Evolutionary conservation across 1,140 invertebrate genomes (phyloP), one percentile per base, ranked within the genome.

Genomic region (Argopecten irradians): DNA sequence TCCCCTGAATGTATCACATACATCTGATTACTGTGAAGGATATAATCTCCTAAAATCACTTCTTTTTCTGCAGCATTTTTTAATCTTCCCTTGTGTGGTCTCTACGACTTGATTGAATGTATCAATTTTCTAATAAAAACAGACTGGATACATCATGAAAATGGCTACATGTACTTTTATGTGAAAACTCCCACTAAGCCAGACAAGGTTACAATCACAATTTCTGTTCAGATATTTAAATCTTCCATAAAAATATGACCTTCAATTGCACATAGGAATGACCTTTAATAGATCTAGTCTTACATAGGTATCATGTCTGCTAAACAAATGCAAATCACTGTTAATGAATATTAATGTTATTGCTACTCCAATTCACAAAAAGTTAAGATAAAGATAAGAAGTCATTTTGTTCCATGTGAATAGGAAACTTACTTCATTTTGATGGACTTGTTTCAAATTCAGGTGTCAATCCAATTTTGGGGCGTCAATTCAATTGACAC

Each of bases 111-210:
- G 9, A 46, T 46, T 1, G 9, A 19, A 46, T 11, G 43, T 46
- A 19, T 46, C 43, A 46, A 46, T 19, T 46, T 46, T 46, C 9
- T 46, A 46, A 46, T 46, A 2, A 46, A 71, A 71, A 71, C n/a
- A 28, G 55, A 71, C 1, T 28, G 8, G 55, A 5, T 39, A 39
- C n/a, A n/a, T 16, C 1, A 5, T 71, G 55, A n/a, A 71, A 71
- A 71, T 28, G 55, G n/a, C 28, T 28, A 71, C 55, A 71, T 71
- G 55, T 71, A 71, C 55, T 71, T 71, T 71, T 71, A n/a, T 55
- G 28, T 3, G 55, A 71, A 28, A n/a, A 71, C n/a, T 71, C 5
- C 55, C 55, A n/a, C 5, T 71, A 71, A n/a, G 8, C 5, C 11
- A 71, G 55, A 5, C 8, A 28, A 71, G 28, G 55, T 16, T 28